These are phyloP conservation scores for Aplysia californica DNA, from an alignment of 1,140 invertebrate genomes.

Conservation along the genomic window DNA sequence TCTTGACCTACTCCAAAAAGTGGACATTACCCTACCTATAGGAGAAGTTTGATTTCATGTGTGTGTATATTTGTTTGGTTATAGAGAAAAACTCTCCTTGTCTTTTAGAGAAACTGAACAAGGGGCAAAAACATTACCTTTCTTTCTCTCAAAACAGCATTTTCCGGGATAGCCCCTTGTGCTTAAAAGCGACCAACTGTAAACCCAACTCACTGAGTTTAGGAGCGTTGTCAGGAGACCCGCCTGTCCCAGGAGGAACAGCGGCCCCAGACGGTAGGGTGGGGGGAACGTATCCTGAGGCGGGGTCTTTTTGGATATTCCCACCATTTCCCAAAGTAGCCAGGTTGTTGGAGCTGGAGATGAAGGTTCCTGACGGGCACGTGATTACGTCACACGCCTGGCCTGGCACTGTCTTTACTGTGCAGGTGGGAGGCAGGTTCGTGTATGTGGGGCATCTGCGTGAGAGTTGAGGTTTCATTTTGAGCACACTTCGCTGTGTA, in stretches of 20 bases:
- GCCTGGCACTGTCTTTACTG: slow-evolving; percentile 38
- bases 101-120: too few species aligned
- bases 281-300: slow-evolving; percentile 24
- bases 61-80: too few species aligned
- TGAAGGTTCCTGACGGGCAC: slow-evolving; percentile 44
- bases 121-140: too few species aligned
- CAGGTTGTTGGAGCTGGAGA: slow-evolving; percentile 46
- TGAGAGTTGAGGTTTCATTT: neutral
- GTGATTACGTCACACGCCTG: slow-evolving; percentile 46
- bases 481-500: too few species aligned
- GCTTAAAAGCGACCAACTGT: too few species aligned
- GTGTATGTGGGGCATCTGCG: slow-evolving; percentile 52
- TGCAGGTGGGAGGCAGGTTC: slow-evolving; percentile 49
- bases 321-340: slow-evolving; percentile 41
- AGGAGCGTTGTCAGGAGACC: slow-evolving; percentile 30
- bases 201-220: slow-evolving; percentile 33
- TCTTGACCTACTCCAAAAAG: too few species aligned
- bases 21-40: too few species aligned
- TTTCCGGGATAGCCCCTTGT: too few species aligned
- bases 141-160: too few species aligned
- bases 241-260: slow-evolving; percentile 40
- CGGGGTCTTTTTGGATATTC: slow-evolving; percentile 25
- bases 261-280: slow-evolving; percentile 34
- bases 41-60: too few species aligned
- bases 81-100: too few species aligned